phyloP scores from a whole-genome alignment of 2,113 vertebrate species.

The Coregonus clupeaformis region DNA sequence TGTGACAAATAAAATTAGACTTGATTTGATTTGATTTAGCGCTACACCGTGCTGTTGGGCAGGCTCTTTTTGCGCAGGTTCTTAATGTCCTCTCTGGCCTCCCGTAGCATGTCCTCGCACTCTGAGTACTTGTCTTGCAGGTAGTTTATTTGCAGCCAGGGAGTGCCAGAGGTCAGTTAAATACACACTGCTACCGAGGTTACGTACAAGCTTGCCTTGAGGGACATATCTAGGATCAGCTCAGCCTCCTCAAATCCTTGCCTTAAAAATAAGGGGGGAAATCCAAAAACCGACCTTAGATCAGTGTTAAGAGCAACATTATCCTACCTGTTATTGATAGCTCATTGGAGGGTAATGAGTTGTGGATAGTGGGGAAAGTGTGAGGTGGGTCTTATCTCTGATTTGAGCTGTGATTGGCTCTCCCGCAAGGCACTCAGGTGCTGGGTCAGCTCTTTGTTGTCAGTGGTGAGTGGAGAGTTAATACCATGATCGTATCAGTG shows the following conservation, averaged over 20 bases:
- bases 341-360: not conserved
- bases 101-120: constrained; percentile 79
- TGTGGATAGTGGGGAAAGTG: not conserved
- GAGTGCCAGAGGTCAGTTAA: constrained; percentile 26
- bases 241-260: not conserved
- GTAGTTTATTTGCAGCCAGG: constrained; percentile 75
- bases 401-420: constrained; percentile 70
- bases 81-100: constrained; percentile 83
- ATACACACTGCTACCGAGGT: not conserved
- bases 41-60: constrained; percentile 80
- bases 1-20: too few relatives aligned
- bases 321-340: not conserved
- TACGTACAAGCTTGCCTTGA: not conserved
- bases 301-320: too few relatives aligned
- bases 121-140: constrained; percentile 80
- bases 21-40: too few relatives aligned
- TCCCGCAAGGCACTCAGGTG: constrained; percentile 75
- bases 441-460: constrained; percentile 85
- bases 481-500: not conserved
- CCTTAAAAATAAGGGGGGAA: too few relatives aligned
- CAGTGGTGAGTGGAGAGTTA: constrained; percentile 49
- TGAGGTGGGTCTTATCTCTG: constrained; percentile 71
- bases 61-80: constrained; percentile 77
- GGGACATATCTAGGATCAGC: not conserved
- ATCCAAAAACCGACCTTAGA: too few relatives aligned